Base-by-base conservation (phyloP, 2,888 invertebrate genomes). In the Hecatera dysodea region DNA sequence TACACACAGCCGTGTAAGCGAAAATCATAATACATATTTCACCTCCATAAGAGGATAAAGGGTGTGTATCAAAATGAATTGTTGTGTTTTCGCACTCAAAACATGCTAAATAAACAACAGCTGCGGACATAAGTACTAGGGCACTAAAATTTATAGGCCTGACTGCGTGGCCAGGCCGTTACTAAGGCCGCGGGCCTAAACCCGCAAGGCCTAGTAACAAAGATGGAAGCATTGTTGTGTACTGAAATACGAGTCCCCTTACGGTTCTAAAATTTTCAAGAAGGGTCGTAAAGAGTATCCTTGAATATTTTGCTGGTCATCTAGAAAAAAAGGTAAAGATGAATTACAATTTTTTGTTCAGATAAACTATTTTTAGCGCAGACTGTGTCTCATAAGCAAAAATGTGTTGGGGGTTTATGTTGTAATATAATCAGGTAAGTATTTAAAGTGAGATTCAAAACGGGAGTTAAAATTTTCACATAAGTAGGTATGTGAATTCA, bases 251-350 rank as follows among this genome's bases (percentile, higher is more conserved):
- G 73, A 60, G 68, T 78, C 74, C 78, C 82, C 78, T 63, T 72
- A 72, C 42, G 65, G 62, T 66, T 81, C 67, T 73, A 68, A 72
- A 81, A 77, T 80, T 77, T 81, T 65, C 77, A 72, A 65, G 81
- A 67, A 67, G 55, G 48, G 12, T 77, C 72, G 67, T 78, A 79
- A 81, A 78, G 36, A 55, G 29, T 52, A 65, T 39, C 53, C 72
- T 63, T 78, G 78, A 77, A 67, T 67, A 77, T 77, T 64, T 70
- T 67, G 19, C 64, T 77, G 57, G 39, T 65, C 59, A 67, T 71
- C 17, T 62, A 42, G 39, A 55, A 67, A 70, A 15, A 61, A 63
- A 42, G n/a, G 24, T 63, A 50, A 61, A 42, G 55, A 56, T 22
- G 12, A 7, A 48, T 46, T 59, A 42, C 7, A 52, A 36, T 17